Percentiles rank a stretch among this genome's conserved stretches.
phyloP scores from a whole-genome alignment of 2,113 vertebrate genomes.

The Sturnus vulgaris region DNA sequence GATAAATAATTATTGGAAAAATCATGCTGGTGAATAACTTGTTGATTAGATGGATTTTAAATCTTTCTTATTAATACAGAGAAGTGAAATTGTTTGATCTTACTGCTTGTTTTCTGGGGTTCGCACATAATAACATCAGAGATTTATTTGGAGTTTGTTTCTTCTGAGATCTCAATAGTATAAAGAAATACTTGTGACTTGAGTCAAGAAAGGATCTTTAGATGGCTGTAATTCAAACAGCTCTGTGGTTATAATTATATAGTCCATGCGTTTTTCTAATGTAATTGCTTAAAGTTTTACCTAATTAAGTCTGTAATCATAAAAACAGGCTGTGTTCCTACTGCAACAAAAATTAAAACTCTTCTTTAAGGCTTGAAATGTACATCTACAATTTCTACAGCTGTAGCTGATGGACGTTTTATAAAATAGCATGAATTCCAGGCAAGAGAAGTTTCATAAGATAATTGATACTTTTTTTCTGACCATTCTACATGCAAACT shows the following conservation, averaged over 20 bases:
- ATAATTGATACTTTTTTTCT: not conserved
- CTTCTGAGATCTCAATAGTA: not conserved
- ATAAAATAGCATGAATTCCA: not conserved
- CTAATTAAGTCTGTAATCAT: not conserved
- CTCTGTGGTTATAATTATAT: not conserved
- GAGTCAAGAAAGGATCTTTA: not conserved
- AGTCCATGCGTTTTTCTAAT: not conserved
- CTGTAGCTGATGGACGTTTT: not conserved
- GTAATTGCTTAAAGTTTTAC: not conserved
- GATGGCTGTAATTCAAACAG: not conserved
- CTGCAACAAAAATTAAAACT: not conserved
- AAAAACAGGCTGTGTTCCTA: not conserved
- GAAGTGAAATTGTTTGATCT: not conserved
- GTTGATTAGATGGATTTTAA: not conserved
- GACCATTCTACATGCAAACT: not conserved
- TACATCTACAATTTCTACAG: not conserved
- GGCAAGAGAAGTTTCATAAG: not conserved
- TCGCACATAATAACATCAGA: not conserved
- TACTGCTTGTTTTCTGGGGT: not conserved
- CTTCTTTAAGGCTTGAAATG: not conserved
- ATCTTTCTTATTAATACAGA: not conserved
- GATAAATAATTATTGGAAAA: not conserved
- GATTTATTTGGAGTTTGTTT: not conserved
- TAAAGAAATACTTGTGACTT: not conserved
- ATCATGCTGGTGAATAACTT: not conserved